Base-by-base conservation (phyloP, 2,888 invertebrate species). In the Cheilosia impressa region DNA sequence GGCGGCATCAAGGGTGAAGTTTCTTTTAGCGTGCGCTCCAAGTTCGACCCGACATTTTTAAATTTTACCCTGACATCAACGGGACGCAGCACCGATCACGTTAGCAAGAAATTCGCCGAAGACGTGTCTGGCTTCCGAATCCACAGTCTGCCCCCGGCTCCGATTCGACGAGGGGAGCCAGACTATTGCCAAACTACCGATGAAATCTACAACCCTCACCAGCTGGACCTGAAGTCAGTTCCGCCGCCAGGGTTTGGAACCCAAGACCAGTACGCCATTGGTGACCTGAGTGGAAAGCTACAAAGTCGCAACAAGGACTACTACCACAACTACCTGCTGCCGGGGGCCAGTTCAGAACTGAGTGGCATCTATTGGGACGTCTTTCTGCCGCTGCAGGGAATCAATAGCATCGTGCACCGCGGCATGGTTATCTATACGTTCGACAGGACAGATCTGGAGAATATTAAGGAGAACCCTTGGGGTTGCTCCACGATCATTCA, bases 241-340 rank as follows among this genome's bases (percentile, higher is more conserved):
- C 96, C 96, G 9, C 96, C 96, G 0, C 93, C 96, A 87, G 96
- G 96, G 93, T 94, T 95, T 88, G 97, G 92, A 10, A 91, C 91
- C 0, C 97, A 97, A 91, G 98, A 98, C 91, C 96, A 97, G 91
- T 98, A 98, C 90, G 95, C 97, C 1, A 93, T 98, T 3, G 98
- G 98, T 0, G 98, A 98, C 90, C 92, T 98, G 13, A 96, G 97
- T 69, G 98, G 98, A 22, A 98, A 98, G 92, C 94, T 96, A 87
- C 95, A 96, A 88, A 95, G 94, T 15, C 93, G 96, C 75, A 96
- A 96, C 45, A 95, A 95, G 89, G 94, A 95, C 87, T 93, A 94
- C 57, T 95, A 95, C 90, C 95, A 95, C 89, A 94, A 94, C 88
- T 94, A 95, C 88, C 93, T 96, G 31, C 93, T 96, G 60, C 94